Evolutionary conservation across 2,113 vertebrate species (phyloP).

Genomic region (Pimephales promelas): DNA sequence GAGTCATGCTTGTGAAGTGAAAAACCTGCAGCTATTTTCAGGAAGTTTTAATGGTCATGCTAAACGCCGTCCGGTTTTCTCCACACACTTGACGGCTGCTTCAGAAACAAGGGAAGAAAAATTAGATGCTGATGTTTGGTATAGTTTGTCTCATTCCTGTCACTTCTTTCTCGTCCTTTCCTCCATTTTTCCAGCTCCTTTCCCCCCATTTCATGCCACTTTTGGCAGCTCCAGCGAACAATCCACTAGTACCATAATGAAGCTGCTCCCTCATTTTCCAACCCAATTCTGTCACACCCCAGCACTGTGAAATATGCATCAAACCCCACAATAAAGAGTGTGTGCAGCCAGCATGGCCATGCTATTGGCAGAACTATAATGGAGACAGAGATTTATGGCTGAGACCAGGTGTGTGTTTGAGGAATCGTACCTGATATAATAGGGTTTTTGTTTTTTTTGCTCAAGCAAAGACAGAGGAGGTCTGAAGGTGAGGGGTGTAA

Average conservation of each 20-base stretch:
- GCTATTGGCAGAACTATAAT: slow-evolving; percentile 78
- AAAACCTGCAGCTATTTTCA: background rate
- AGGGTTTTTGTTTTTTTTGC: slow-evolving; percentile 48
- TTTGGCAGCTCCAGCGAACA: slow-evolving; percentile 45
- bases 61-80: slow-evolving; percentile 70
- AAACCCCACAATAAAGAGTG: slow-evolving; percentile 72
- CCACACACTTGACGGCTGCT: background rate
- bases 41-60: slow-evolving; percentile 55
- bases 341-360: slow-evolving; percentile 76
- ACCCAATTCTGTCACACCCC: slow-evolving; percentile 86
- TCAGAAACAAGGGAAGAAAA: slow-evolving; percentile 28
- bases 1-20: slow-evolving; percentile 7
- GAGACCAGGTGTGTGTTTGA: slow-evolving; percentile 67
- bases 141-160: background rate
- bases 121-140: slow-evolving; percentile 6
- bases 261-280: slow-evolving; percentile 71
- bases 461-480: slow-evolving; percentile 57
- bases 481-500: slow-evolving; percentile 51
- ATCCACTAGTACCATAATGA: slow-evolving; percentile 57
- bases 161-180: slow-evolving; percentile 13
- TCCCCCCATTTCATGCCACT: slow-evolving; percentile 44
- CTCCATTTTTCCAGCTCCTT: slow-evolving; percentile 19
- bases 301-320: slow-evolving; percentile 72
- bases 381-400: slow-evolving; percentile 77
- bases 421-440: slow-evolving; percentile 68